phyloP scores from a whole-genome alignment of 2,888 invertebrate species.

The Platypus cylindrus region DNA sequence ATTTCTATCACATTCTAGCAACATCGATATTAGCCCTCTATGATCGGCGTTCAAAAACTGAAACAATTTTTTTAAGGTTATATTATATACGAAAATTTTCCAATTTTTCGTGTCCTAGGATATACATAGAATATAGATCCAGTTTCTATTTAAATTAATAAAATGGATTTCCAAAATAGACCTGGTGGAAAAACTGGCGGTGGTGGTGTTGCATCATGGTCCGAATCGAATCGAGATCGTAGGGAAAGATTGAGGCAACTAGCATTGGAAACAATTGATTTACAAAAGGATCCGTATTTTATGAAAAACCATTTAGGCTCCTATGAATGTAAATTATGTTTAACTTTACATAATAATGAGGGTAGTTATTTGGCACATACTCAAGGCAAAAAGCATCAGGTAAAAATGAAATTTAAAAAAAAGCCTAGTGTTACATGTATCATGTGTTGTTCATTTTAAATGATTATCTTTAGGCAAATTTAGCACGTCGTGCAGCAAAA shows the following conservation, averaged over 20 bases:
- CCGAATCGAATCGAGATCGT: conserved; percentile 94
- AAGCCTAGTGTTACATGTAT: not conserved
- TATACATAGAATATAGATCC: too few relatives aligned
- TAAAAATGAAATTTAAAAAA: conserved; percentile 5
- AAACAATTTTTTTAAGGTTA: too few relatives aligned
- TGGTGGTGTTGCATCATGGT: conserved; percentile 98
- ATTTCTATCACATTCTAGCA: too few relatives aligned
- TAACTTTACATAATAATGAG: conserved; percentile 98
- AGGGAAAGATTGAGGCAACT: conserved; percentile 90
- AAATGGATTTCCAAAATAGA: conserved; percentile 98
- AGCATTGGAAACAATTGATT: conserved; percentile 95
- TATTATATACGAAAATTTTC: too few relatives aligned
- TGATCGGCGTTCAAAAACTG: too few relatives aligned
- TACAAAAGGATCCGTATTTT: conserved; percentile 99
- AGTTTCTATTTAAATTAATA: too few relatives aligned
- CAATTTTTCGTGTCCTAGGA: too few relatives aligned
- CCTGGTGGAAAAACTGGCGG: conserved; percentile 99
- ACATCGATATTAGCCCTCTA: too few relatives aligned
- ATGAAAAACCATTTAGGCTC: conserved; percentile 98
- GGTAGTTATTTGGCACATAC: conserved; percentile 98
- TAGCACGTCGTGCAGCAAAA: conserved; percentile 94
- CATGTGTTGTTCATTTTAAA: not conserved
- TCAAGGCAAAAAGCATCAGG: conserved; percentile 91
- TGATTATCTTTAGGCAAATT: conserved; percentile 80
- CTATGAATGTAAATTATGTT: conserved; percentile 96